These are phyloP conservation scores for Pecten maximus DNA, from an alignment of 2,888 invertebrate species.

Conservation along the genomic window DNA sequence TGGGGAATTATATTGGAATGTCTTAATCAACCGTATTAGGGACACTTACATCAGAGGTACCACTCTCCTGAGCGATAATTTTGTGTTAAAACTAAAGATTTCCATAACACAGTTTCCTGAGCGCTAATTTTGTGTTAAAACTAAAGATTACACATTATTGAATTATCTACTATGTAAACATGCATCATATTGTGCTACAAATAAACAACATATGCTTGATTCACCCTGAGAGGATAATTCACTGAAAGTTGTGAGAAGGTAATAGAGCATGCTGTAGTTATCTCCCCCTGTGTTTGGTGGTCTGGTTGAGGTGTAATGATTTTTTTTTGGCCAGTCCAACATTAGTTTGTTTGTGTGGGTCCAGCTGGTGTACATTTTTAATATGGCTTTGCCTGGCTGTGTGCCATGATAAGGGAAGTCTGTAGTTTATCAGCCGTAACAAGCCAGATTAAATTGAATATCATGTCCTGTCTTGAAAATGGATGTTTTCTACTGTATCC, in stretches of 20 bases:
- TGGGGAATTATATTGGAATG: too few species aligned
- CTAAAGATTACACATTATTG: too few species aligned
- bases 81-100: too few species aligned
- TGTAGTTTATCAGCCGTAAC: background rate
- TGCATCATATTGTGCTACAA: too few species aligned
- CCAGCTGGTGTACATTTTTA: background rate
- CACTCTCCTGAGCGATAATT: too few species aligned
- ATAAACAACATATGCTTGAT: background rate
- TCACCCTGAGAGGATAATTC: background rate
- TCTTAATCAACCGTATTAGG: too few species aligned
- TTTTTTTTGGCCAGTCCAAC: background rate
- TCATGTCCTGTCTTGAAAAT: background rate
- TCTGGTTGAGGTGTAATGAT: background rate
- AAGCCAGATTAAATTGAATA: background rate
- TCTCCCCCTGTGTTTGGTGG: background rate
- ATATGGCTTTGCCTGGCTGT: background rate
- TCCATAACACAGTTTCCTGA: too few species aligned
- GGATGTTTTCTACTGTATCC: too few species aligned
- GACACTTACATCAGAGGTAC: too few species aligned
- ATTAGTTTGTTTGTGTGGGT: background rate
- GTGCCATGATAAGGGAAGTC: background rate
- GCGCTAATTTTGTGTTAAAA: too few species aligned
- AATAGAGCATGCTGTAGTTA: background rate
- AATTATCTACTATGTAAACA: too few species aligned
- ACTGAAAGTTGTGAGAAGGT: background rate